Percentiles rank a stretch among this genome's conserved stretches.
Evolutionary conservation across 35 echinoderm and acorn worm genomes (phyloP).

Genomic region (Diadema setosum): DNA sequence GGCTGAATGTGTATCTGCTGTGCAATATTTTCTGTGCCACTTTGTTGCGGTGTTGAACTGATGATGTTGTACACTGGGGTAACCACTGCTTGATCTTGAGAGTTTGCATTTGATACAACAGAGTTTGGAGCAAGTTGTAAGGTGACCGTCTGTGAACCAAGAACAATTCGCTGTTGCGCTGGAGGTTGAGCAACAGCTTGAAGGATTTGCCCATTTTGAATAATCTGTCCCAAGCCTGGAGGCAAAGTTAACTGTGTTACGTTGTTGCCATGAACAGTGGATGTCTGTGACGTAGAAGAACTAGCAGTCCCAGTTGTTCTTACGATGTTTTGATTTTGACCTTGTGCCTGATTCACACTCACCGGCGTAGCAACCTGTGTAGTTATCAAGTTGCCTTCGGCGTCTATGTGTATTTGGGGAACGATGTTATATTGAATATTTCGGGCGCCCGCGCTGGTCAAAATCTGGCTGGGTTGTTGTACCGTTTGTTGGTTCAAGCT

Average conservation of each 20-base stretch:
- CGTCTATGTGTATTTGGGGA: slow-evolving; percentile 76
- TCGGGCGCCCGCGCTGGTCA: background rate
- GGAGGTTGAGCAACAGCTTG: slow-evolving; percentile 10
- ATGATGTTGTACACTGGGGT: slow-evolving; percentile 15
- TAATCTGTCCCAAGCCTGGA: background rate
- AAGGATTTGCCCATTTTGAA: slow-evolving; percentile 70
- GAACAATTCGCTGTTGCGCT: slow-evolving; percentile 18
- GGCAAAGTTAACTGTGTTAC: slow-evolving; percentile 26
- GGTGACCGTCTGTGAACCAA: slow-evolving; percentile 49
- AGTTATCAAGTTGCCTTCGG: slow-evolving; percentile 71
- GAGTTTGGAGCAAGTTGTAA: slow-evolving; percentile 58
- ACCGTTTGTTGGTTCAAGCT: slow-evolving; percentile 63
- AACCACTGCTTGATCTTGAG: slow-evolving; percentile 3
- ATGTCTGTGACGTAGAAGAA: background rate
- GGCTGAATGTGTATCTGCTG: background rate
- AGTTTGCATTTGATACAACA: slow-evolving; percentile 29
- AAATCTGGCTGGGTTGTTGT: background rate
- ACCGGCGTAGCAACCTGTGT: slow-evolving; percentile 44
- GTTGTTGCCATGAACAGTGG: background rate
- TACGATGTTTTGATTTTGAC: slow-evolving; percentile 16
- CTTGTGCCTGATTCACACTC: background rate
- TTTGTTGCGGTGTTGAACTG: background rate
- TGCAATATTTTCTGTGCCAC: background rate
- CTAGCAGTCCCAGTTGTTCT: too few species aligned
- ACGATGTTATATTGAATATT: slow-evolving; percentile 71